phyloP scores from a whole-genome alignment of 2,888 invertebrate genomes.

The Chalcis sispes region DNA sequence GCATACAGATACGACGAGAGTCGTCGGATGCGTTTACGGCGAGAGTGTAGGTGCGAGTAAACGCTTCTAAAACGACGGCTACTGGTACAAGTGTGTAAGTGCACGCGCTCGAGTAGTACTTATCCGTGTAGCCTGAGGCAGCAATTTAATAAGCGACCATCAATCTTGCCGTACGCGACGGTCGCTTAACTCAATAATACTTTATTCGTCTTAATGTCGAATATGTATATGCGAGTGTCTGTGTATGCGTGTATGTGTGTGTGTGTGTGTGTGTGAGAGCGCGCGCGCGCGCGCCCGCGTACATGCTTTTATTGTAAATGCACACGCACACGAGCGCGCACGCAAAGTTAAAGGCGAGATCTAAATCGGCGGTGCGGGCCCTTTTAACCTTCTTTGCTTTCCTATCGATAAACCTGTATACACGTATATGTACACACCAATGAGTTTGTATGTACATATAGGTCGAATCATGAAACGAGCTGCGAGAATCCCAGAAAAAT shows the following conservation, averaged over 20 bases:
- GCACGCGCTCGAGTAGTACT: too few species aligned
- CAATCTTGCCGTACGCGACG: slow-evolving; percentile 28
- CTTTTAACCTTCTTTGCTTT: slow-evolving; percentile 6
- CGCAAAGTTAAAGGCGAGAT: neutral
- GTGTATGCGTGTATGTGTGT: too few species aligned
- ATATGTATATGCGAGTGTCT: too few species aligned
- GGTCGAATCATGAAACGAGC: neutral
- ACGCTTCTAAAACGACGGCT: too few species aligned
- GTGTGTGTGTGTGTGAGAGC: neutral
- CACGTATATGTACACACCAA: neutral
- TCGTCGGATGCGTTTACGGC: too few species aligned
- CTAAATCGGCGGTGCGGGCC: neutral
- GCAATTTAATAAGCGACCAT: slow-evolving; percentile 49
- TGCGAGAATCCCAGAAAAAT: neutral
- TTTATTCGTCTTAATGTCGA: slow-evolving; percentile 1
- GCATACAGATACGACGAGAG: too few species aligned
- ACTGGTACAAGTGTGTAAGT: too few species aligned
- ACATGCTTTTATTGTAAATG: neutral
- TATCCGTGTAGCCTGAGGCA: slow-evolving; percentile 27
- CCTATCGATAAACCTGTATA: neutral
- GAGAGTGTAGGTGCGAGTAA: too few species aligned
- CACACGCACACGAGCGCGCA: neutral
- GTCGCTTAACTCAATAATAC: slow-evolving; percentile 44
- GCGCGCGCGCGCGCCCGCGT: neutral
- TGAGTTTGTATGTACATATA: neutral